Percentiles rank a stretch among this genome's conserved stretches.
Evolutionary conservation across 1,140 invertebrate genomes (phyloP).

Genomic region (Drosophila mayri): DNA sequence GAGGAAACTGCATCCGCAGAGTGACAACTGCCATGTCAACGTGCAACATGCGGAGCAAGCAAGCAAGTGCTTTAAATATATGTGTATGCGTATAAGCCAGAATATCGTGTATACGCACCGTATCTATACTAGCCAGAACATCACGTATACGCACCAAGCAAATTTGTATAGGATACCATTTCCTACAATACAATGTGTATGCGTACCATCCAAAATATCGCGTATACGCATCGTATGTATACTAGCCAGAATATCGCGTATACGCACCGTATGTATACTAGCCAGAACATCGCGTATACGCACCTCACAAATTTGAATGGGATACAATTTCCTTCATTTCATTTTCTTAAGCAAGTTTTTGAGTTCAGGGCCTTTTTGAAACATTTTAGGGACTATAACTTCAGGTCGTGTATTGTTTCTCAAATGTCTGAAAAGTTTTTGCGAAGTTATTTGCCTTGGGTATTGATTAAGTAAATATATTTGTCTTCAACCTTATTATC

Average conservation of each 20-base stretch:
- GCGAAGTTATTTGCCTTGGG: neutral
- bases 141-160: too few species aligned
- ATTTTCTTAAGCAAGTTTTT: slow-evolving; percentile 39
- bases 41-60: too few species aligned
- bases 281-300: neutral
- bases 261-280: neutral
- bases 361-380: neutral
- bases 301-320: neutral
- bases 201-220: neutral
- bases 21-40: neutral
- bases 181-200: too few species aligned
- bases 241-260: too few species aligned
- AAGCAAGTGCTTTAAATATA: neutral
- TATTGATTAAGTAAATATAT: slow-evolving; percentile 7
- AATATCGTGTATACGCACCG: neutral
- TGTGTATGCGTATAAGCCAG: neutral
- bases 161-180: too few species aligned
- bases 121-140: too few species aligned
- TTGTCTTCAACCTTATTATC: neutral
- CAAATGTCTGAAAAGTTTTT: slow-evolving; percentile 11
- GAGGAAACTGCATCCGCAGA: slow-evolving; percentile 19
- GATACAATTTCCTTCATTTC: neutral
- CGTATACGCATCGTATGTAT: neutral
- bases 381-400: neutral
- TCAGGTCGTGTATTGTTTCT: neutral